A percentile compares a stretch with the other conserved stretches of the same genome.
Conservation (phyloP, 2,888 invertebrate genomes). For the Hypsopygia costalis region DNA sequence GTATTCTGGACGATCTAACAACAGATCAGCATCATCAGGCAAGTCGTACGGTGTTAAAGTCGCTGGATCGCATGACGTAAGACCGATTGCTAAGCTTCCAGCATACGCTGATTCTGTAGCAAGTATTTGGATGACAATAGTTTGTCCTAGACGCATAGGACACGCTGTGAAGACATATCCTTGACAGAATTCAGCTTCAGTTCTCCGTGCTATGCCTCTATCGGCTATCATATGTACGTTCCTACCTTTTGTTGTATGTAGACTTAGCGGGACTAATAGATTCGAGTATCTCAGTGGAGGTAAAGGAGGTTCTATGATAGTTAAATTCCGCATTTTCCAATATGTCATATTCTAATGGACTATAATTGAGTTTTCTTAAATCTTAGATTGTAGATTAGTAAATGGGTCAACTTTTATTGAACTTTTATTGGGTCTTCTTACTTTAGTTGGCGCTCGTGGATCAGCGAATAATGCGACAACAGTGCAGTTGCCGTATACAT, state of each 20-base stretch:
- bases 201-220: slow-evolving; percentile 88
- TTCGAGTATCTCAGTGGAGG: slow-evolving; percentile 84
- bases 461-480: slow-evolving; percentile 96
- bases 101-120: slow-evolving; percentile 93
- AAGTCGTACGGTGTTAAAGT: slow-evolving; percentile 86
- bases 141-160: slow-evolving; percentile 93
- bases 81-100: slow-evolving; percentile 94
- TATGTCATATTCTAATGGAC: too few species aligned
- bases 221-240: slow-evolving; percentile 90
- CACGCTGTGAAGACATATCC: slow-evolving; percentile 97
- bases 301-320: slow-evolving; percentile 81
- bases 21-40: slow-evolving; percentile 94
- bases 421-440: slow-evolving; percentile 47
- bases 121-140: slow-evolving; percentile 91
- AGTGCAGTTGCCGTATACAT: slow-evolving; percentile 98
- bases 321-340: slow-evolving; percentile 85
- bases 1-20: slow-evolving; percentile 96
- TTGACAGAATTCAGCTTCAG: slow-evolving; percentile 94
- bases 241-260: slow-evolving; percentile 89
- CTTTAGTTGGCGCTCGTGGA: slow-evolving; percentile 82
- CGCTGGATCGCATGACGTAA: slow-evolving; percentile 97
- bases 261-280: slow-evolving; percentile 83
- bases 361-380: too few species aligned
- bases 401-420: slow-evolving; percentile 80
- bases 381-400: too few species aligned